Percentiles rank a stretch among this genome's conserved stretches.
These are phyloP conservation scores for Cryptosula pallasiana DNA, from an alignment of 2,888 invertebrate species.

Conservation along the genomic window DNA sequence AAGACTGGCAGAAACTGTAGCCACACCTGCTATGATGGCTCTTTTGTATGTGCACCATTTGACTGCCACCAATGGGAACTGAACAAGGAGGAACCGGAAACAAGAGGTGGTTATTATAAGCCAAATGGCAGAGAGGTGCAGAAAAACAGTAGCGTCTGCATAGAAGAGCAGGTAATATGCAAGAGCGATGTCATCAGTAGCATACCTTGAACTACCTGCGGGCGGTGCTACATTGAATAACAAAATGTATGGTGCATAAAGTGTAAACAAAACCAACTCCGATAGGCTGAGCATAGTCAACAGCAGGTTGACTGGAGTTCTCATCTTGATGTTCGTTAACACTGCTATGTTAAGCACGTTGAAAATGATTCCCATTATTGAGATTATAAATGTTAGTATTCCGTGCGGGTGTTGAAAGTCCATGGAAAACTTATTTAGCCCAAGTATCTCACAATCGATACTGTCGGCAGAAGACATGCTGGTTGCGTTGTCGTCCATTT, in stretches of 20 bases:
- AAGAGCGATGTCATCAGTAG: background rate
- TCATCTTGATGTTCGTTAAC: background rate
- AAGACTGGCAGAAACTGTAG: background rate
- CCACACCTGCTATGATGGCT: background rate
- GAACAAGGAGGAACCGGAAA: slow-evolving; percentile 18
- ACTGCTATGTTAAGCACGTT: slow-evolving; percentile 4
- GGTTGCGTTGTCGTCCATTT: too few species aligned
- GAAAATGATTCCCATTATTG: slow-evolving; percentile 3
- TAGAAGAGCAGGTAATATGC: slow-evolving; percentile 22
- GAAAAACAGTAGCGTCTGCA: background rate
- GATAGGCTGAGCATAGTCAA: background rate
- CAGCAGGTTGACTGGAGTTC: slow-evolving; percentile 21
- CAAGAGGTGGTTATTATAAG: slow-evolving; percentile 7
- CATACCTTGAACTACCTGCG: background rate
- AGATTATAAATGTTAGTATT: background rate
- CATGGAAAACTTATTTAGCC: background rate
- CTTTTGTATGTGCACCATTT: slow-evolving; percentile 19
- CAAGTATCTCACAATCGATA: background rate
- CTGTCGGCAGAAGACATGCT: too few species aligned
- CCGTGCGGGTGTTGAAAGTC: background rate
- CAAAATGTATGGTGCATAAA: background rate
- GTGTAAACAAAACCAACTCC: background rate
- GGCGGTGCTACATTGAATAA: background rate
- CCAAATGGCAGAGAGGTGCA: slow-evolving; percentile 15
- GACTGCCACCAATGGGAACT: slow-evolving; percentile 15